Conservation (phyloP, 2,113 vertebrate species). For the Pseudolaguvia tuberculata region DNA sequence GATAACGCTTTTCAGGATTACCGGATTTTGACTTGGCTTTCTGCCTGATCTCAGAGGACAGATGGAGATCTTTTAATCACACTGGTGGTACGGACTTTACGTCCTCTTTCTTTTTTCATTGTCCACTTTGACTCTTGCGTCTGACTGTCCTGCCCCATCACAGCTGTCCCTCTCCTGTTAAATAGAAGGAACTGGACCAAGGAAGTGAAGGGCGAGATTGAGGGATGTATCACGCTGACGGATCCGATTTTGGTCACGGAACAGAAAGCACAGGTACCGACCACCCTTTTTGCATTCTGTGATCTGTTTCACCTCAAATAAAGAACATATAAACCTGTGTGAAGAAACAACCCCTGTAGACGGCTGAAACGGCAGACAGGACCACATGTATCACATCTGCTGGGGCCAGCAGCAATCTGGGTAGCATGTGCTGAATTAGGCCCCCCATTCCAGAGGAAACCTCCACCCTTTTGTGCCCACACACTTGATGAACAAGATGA, state of each 20-base stretch:
- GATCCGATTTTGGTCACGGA: not conserved
- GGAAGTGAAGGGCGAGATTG: not conserved
- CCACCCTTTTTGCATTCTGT: not conserved
- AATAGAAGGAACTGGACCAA: constrained; percentile 4
- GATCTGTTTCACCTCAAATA: not conserved
- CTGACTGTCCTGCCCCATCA: constrained; percentile 6
- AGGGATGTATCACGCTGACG: not conserved
- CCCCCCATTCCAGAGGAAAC: constrained; percentile 22
- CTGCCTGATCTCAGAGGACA: not conserved
- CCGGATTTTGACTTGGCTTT: constrained; percentile 9
- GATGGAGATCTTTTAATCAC: constrained; percentile 24
- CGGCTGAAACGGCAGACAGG: constrained; percentile 61
- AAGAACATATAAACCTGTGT: not conserved
- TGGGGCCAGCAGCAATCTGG: constrained; percentile 22
- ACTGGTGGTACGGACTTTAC: constrained; percentile 26
- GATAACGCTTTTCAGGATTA: constrained; percentile 25
- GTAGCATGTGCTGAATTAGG: constrained; percentile 20
- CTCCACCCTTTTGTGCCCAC: constrained; percentile 30
- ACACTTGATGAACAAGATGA: constrained; percentile 84
- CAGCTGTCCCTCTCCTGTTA: constrained; percentile 24
- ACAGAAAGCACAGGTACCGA: not conserved
- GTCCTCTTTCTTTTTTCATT: constrained; percentile 31
- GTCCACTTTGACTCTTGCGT: not conserved
- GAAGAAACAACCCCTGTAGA: constrained; percentile 32
- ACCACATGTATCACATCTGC: constrained; percentile 61